Evolutionary conservation across 2,888 invertebrate genomes (phyloP).

Genomic region (Caenorhabditis becei): DNA sequence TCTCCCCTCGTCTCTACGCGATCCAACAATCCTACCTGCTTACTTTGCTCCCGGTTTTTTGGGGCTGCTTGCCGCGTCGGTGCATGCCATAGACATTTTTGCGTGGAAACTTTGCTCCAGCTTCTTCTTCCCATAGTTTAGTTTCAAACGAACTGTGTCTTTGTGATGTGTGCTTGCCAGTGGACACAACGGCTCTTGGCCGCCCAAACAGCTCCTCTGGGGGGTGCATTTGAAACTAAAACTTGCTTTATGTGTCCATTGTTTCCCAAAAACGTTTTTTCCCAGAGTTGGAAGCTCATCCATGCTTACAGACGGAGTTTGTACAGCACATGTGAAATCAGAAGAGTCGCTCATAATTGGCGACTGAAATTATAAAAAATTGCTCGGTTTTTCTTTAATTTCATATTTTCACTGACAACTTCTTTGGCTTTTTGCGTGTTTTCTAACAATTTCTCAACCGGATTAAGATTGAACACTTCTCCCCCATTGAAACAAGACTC

Average conservation of each 20-base stretch:
- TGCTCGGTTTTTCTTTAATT: not conserved
- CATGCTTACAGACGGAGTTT: too few species aligned
- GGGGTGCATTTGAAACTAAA: slow-evolving; percentile 19
- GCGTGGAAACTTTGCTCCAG: not conserved
- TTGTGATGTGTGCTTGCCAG: slow-evolving; percentile 12
- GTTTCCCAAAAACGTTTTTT: too few species aligned
- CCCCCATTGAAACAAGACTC: not conserved
- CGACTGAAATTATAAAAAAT: too few species aligned
- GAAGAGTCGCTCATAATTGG: too few species aligned
- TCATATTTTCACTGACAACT: slow-evolving; percentile 15
- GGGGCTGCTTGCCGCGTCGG: not conserved
- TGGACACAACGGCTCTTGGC: slow-evolving; percentile 37
- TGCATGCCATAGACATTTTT: not conserved
- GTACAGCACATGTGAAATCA: too few species aligned
- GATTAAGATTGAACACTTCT: slow-evolving; percentile 20
- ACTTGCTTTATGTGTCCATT: slow-evolving; percentile 11
- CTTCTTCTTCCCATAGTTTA: not conserved
- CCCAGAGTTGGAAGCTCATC: too few species aligned
- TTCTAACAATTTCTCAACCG: not conserved
- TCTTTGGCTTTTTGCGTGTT: not conserved
- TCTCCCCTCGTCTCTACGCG: slow-evolving; percentile 25
- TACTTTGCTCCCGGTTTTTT: slow-evolving; percentile 36
- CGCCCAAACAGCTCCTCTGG: slow-evolving; percentile 38
- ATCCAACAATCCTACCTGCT: slow-evolving; percentile 35
- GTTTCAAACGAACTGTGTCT: slow-evolving; percentile 13